Evolutionary conservation across 1,140 invertebrate species (phyloP).

Genomic region (Andricus grossulariae): DNA sequence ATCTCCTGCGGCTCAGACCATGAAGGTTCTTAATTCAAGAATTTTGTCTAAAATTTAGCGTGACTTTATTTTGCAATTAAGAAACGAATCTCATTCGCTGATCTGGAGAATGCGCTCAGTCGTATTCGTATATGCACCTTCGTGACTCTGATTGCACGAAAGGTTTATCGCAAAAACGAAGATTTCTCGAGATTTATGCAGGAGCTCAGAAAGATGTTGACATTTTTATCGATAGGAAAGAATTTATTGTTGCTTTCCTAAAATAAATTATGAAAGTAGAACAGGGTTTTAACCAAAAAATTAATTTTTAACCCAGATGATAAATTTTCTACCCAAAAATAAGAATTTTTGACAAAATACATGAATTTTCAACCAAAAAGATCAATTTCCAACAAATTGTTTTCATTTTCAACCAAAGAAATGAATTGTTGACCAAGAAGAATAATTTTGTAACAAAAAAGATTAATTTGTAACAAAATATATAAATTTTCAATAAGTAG

Average conservation of each 20-base stretch:
- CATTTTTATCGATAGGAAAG: slow-evolving; percentile 4
- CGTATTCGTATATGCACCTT: slow-evolving; percentile 16
- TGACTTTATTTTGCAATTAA: slow-evolving; percentile 19
- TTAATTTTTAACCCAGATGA: too few relatives aligned
- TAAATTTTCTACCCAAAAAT: too few relatives aligned
- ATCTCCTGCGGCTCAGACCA: too few relatives aligned
- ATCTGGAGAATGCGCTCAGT: neutral
- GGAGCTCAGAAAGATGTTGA: slow-evolving; percentile 9
- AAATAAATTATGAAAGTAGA: slow-evolving; percentile 3
- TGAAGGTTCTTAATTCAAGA: too few relatives aligned
- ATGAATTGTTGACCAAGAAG: too few relatives aligned
- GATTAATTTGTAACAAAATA: too few relatives aligned
- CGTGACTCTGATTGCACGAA: slow-evolving; percentile 28
- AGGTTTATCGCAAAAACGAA: slow-evolving; percentile 22
- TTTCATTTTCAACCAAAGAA: too few relatives aligned
- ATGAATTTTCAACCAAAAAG: too few relatives aligned
- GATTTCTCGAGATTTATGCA: slow-evolving; percentile 13
- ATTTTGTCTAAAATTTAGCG: neutral
- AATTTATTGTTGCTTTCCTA: slow-evolving; percentile 2
- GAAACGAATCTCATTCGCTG: neutral
- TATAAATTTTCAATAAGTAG: too few relatives aligned
- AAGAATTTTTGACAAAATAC: too few relatives aligned
- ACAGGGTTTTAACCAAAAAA: neutral
- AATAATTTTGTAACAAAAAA: too few relatives aligned
- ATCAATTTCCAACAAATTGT: too few relatives aligned